Evolutionary conservation across 1,140 invertebrate genomes (phyloP).

Genomic region (Camponotus floridanus): DNA sequence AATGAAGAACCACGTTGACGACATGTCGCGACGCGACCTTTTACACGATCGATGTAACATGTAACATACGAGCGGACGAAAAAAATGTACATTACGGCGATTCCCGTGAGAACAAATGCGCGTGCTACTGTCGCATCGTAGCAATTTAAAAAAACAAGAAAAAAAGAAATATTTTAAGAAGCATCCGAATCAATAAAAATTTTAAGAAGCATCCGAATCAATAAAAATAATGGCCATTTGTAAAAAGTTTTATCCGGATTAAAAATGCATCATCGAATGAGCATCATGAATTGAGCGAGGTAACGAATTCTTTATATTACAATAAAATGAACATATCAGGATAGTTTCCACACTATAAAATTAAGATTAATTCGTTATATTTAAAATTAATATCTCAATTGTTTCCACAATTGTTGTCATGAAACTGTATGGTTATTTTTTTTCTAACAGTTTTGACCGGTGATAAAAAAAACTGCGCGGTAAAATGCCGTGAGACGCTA

Average conservation of each 20-base stretch:
- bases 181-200: neutral
- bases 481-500: neutral
- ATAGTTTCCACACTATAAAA: neutral
- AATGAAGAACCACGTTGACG: constrained; percentile 59
- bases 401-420: neutral
- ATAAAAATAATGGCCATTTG: neutral
- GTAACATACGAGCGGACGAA: constrained; percentile 55
- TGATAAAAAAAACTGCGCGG: neutral
- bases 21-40: constrained; percentile 57
- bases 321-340: neutral
- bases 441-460: neutral
- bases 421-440: neutral
- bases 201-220: neutral
- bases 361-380: neutral
- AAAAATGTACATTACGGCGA: constrained; percentile 52
- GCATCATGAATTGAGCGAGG: neutral
- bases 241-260: neutral
- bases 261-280: neutral
- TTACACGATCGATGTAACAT: constrained; percentile 75
- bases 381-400: neutral
- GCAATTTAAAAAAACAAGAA: constrained; percentile 31
- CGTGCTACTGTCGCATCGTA: neutral
- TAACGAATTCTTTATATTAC: neutral
- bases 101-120: constrained; percentile 54
- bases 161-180: neutral